Evolutionary conservation across 1,140 invertebrate genomes (phyloP).

Genomic region (Apolygus lucorum): DNA sequence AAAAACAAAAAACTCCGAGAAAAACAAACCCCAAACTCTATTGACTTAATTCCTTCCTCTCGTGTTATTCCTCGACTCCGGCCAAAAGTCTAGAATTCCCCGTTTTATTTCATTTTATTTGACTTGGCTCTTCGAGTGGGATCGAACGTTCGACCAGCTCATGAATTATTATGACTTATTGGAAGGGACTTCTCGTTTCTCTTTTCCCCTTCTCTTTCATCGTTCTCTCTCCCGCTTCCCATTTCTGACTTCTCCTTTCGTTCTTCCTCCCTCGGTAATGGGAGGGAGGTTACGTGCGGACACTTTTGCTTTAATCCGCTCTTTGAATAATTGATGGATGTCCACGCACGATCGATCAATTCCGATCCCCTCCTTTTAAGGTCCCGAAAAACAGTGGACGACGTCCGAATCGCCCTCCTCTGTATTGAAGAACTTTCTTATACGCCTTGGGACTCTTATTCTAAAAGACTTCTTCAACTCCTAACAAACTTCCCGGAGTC

Average conservation of each 20-base stretch:
- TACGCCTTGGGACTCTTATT: no score
- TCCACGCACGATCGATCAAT: background rate
- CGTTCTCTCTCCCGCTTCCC: background rate
- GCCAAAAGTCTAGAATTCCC: no score
- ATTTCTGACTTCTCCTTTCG: no score
- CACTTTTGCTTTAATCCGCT: background rate
- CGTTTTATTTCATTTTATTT: background rate
- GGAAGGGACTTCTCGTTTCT: no score
- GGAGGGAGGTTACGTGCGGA: no score
- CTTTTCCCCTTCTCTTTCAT: background rate
- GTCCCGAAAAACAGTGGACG: no score
- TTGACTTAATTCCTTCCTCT: background rate
- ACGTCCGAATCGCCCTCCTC: no score
- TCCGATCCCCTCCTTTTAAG: no score
- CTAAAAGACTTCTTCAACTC: no score
- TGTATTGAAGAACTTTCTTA: no score
- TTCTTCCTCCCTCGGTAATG: no score
- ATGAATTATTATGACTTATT: background rate
- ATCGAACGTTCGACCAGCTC: background rate
- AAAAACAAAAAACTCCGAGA: background rate
- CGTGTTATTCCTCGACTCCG: background rate
- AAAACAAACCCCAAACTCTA: background rate
- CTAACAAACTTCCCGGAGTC: no score
- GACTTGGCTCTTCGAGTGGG: background rate
- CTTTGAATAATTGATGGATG: background rate